Evolutionary conservation across 2,888 invertebrate species (phyloP).

Genomic region (Sisyra nigra): DNA sequence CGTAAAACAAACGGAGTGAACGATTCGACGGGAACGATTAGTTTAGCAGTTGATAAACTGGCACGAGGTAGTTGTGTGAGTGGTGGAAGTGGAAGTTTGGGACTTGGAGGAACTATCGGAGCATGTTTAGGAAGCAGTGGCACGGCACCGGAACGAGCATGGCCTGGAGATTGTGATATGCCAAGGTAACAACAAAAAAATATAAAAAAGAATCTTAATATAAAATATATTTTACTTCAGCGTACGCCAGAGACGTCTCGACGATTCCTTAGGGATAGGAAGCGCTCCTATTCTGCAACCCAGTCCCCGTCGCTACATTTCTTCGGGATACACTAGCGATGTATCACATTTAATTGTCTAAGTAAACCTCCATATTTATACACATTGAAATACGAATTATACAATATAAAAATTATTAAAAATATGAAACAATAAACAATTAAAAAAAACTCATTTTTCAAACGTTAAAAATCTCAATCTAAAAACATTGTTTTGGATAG

Average conservation of each 20-base stretch:
- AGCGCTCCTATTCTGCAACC: constrained; percentile 32
- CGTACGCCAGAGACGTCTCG: constrained; percentile 42
- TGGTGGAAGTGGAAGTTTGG: constrained; percentile 28
- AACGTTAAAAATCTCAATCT: too few relatives aligned
- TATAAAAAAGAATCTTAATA: not conserved
- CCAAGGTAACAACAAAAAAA: not conserved
- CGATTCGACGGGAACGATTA: constrained; percentile 58
- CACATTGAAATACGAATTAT: not conserved
- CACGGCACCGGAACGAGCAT: constrained; percentile 37
- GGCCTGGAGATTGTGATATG: constrained; percentile 45
- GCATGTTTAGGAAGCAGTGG: constrained; percentile 25
- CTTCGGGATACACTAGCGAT: constrained; percentile 56
- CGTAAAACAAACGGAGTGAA: constrained; percentile 67
- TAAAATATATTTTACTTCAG: not conserved
- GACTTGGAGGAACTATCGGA: constrained; percentile 15
- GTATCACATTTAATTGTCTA: constrained; percentile 68
- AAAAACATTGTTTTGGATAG: too few relatives aligned
- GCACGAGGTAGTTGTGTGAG: constrained; percentile 22
- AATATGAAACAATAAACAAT: too few relatives aligned
- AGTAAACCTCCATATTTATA: constrained; percentile 12
- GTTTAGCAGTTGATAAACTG: constrained; percentile 56
- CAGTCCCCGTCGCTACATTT: constrained; percentile 48
- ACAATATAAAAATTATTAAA: not conserved
- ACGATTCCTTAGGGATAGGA: constrained; percentile 33
- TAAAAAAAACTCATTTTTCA: too few relatives aligned